These are phyloP conservation scores for Alectoris magna DNA, from an alignment of 2,797 vertebrate species.

Conservation along the genomic window DNA sequence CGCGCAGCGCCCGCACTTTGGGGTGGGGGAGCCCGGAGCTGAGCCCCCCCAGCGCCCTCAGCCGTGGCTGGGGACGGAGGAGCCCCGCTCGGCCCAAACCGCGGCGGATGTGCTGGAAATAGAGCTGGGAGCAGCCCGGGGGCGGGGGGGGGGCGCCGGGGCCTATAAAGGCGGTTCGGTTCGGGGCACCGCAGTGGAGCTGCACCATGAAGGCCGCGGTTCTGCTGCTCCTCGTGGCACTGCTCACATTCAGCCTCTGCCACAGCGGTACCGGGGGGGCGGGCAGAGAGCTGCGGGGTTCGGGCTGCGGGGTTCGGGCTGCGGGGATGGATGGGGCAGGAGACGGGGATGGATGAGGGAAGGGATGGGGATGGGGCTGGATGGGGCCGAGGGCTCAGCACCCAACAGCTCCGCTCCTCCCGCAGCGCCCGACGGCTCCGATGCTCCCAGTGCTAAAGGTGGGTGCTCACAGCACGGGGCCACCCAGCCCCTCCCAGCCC, in stretches of 20 bases:
- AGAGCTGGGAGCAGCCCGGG: background rate
- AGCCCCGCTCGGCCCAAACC: slow-evolving; percentile 19
- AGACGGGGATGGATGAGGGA: no score
- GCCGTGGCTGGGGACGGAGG: no score
- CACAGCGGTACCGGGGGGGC: slow-evolving; percentile 23
- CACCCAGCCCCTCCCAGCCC: no score
- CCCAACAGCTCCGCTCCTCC: background rate
- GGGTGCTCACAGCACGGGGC: fast-evolving
- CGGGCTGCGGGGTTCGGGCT: no score
- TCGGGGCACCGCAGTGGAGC: background rate
- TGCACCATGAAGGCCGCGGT: slow-evolving; percentile 55
- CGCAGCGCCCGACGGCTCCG: background rate
- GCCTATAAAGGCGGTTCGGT: no score
- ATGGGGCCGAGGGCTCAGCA: no score
- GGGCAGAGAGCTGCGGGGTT: background rate
- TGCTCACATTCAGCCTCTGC: slow-evolving; percentile 56
- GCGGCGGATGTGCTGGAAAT: slow-evolving; percentile 66
- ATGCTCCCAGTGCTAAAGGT: slow-evolving; percentile 20
- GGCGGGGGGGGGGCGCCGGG: no score
- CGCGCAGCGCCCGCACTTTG: no score
- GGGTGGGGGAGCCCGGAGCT: no score
- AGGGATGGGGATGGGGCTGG: no score
- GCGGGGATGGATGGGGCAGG: background rate
- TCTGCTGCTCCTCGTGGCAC: slow-evolving; percentile 55
- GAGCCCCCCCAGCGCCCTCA: no score